Percentiles rank a stretch among this genome's conserved stretches.
These are phyloP conservation scores for Paramisgurnus dabryanus DNA, from an alignment of 2,113 vertebrate species.

Conservation along the genomic window DNA sequence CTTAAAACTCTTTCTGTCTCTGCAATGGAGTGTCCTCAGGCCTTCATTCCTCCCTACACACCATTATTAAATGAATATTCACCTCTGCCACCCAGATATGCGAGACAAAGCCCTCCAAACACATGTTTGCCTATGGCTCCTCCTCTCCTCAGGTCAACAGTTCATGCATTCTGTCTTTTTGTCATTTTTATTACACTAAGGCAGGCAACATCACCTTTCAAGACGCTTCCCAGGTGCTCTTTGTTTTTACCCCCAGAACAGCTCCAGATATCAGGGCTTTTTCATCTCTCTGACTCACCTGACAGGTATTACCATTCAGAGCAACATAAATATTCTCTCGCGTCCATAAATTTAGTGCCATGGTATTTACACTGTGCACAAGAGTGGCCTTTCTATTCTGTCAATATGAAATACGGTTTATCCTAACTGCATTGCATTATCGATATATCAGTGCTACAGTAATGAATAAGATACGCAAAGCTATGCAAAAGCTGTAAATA, in stretches of 20 bases:
- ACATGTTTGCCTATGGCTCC: slow-evolving; percentile 43
- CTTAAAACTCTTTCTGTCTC: slow-evolving; percentile 41
- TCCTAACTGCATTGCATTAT: not conserved
- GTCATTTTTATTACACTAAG: slow-evolving; percentile 51
- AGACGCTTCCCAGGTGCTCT: slow-evolving; percentile 56
- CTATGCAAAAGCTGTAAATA: not conserved
- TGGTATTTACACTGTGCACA: slow-evolving; percentile 21
- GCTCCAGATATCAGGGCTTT: slow-evolving; percentile 28
- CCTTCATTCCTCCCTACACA: slow-evolving; percentile 20
- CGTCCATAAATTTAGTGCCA: not conserved
- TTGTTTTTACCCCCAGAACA: slow-evolving; percentile 43
- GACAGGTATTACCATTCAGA: slow-evolving; percentile 1
- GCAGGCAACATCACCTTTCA: slow-evolving; percentile 48
- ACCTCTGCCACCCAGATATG: slow-evolving; percentile 30
- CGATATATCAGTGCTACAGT: not conserved
- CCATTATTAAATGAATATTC: slow-evolving; percentile 42
- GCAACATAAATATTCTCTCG: slow-evolving; percentile 30
- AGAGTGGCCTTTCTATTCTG: not conserved
- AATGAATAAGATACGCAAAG: slow-evolving; percentile 27
- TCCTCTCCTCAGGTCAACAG: slow-evolving; percentile 51
- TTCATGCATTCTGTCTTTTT: slow-evolving; percentile 57
- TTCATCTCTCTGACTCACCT: slow-evolving; percentile 28
- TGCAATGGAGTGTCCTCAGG: slow-evolving; percentile 41
- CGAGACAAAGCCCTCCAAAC: slow-evolving; percentile 27
- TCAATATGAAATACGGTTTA: not conserved